Base-by-base conservation (phyloP, 2,888 invertebrate species). In the Nymphalis urticae region DNA sequence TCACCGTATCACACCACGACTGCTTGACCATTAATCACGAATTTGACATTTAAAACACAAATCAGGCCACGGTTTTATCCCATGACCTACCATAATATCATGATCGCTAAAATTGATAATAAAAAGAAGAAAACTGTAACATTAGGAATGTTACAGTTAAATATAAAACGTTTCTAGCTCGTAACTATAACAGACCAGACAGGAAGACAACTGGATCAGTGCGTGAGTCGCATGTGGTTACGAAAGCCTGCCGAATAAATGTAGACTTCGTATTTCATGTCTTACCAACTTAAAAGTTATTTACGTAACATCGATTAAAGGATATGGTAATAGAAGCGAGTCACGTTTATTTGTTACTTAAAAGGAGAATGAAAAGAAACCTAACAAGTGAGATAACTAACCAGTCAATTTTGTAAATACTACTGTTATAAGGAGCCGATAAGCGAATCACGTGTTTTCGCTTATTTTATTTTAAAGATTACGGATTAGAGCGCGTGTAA, bases 151-250 rank as follows among this genome's bases (percentile, higher is more conserved):
- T n/a, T n/a, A n/a, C n/a, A n/a, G n/a, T 36, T 56, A 56, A 36
- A 56, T 21, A 54, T 21, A 70, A 62, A 48, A 53, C 24, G 36
- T 61, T 66, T 66, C 53, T n/a, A n/a, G n/a, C 54, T 61, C 48
- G 32, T 53, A 66, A 66, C 48, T 66, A 54, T 47, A 61, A 61
- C 17, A 24, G 53, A 53, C 10, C 24, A 53, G 19, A 68, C 64
- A 68, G 64, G 71, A 71, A 71, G 53, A 54, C 48, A 60, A 71
- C 59, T 71, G 59, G 68, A 68, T 62, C 47, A 56, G 50, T 24
- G 24, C 58, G 56, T 67, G 53, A 47, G 24, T 50, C 17, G 56
- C 48, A 48, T 68, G 56, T 27, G 58, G 60, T 71, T 65, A 66
- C 68, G 68, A 71, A 48, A 59, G 21, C 48, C 36, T n/a, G 51